A percentile compares a stretch with the other conserved stretches of the same genome.
These are phyloP conservation scores for Turritopsis rubra DNA, from an alignment of 30 jellyfish, hydroid and myxozoan species.

Conservation along the genomic window DNA sequence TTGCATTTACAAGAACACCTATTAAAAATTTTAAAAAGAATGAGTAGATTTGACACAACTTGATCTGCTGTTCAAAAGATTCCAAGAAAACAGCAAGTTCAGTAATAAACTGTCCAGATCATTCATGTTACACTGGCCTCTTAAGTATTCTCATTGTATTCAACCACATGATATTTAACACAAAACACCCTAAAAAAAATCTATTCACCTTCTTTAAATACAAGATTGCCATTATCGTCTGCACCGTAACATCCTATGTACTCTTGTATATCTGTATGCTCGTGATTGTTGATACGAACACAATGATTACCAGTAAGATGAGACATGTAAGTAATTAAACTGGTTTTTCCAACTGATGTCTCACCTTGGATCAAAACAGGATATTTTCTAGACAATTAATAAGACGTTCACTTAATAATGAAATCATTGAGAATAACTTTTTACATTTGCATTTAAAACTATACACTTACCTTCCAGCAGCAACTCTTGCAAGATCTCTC, in stretches of 20 bases:
- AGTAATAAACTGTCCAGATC: no score
- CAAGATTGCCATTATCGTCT: slow-evolving; percentile 79
- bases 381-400: slow-evolving; percentile 30
- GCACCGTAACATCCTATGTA: slow-evolving; percentile 98
- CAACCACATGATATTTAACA: neutral
- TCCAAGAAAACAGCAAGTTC: no score
- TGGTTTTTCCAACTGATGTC: slow-evolving; percentile 99
- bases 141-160: no score
- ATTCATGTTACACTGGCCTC: no score
- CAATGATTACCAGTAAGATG: slow-evolving; percentile 90
- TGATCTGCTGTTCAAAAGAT: no score
- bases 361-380: slow-evolving; percentile 98
- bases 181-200: no score
- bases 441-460: no score
- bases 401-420: neutral
- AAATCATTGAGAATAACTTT: no score
- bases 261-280: slow-evolving; percentile 99
- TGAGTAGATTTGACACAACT: no score
- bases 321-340: slow-evolving; percentile 80
- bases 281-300: slow-evolving; percentile 96
- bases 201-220: slow-evolving; percentile 84
- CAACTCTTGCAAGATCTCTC: slow-evolving; percentile 85
- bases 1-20: slow-evolving; percentile 94
- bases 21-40: neutral
- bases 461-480: slow-evolving; percentile 93